These are phyloP conservation scores for Myrmecobius fasciatus DNA, from an alignment of 2,113 vertebrate species.

Conservation along the genomic window DNA sequence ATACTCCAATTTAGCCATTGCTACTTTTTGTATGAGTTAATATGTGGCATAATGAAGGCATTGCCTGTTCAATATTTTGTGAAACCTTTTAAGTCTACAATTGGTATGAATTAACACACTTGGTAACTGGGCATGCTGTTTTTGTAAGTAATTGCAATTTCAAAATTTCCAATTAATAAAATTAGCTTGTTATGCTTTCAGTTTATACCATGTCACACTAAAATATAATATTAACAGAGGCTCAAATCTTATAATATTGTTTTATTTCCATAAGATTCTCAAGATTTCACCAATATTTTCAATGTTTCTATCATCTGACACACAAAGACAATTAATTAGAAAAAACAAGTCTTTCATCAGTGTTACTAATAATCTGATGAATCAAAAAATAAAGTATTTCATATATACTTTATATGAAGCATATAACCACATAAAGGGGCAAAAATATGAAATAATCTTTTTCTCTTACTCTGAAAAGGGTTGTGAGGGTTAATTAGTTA, in stretches of 20 bases:
- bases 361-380: slow-evolving; percentile 65
- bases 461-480: slow-evolving; percentile 60
- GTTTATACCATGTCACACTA: slow-evolving; percentile 46
- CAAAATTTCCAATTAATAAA: slow-evolving; percentile 45
- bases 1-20: background rate
- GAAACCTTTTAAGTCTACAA: background rate
- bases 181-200: slow-evolving; percentile 57
- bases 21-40: background rate
- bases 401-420: slow-evolving; percentile 65
- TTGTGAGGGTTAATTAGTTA: slow-evolving; percentile 77
- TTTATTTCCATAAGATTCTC: slow-evolving; percentile 62
- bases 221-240: slow-evolving; percentile 31
- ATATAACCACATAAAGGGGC: slow-evolving; percentile 42
- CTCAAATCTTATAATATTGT: slow-evolving; percentile 7
- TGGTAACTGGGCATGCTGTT: slow-evolving; percentile 18
- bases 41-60: background rate
- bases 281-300: slow-evolving; percentile 61
- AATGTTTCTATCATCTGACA: slow-evolving; percentile 54
- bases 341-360: slow-evolving; percentile 64
- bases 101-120: background rate
- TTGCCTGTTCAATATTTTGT: background rate
- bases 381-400: slow-evolving; percentile 63
- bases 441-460: slow-evolving; percentile 44
- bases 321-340: slow-evolving; percentile 65
- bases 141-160: slow-evolving; percentile 29